Evolutionary conservation across 1,140 invertebrate species (phyloP).

Genomic region (Ips nitidus): DNA sequence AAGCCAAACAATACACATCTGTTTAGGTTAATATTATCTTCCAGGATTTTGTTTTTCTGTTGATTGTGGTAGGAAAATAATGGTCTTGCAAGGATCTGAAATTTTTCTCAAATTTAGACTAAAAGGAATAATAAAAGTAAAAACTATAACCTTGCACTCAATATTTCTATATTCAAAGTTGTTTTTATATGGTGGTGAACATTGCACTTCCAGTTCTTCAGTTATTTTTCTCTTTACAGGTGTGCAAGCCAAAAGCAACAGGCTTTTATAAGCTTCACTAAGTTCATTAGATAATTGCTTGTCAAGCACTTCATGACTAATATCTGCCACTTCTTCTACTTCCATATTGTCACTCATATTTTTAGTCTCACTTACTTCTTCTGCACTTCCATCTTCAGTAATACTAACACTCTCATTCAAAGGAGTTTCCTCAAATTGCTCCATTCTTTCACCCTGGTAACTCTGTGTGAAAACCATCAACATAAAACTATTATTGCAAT

Average conservation of each 20-base stretch:
- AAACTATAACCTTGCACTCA: slow-evolving; percentile 33
- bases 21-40: slow-evolving; percentile 37
- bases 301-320: background rate
- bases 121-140: slow-evolving; percentile 2
- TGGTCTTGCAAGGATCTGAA: background rate
- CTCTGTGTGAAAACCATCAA: background rate
- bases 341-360: background rate
- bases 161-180: slow-evolving; percentile 38
- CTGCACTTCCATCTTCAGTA: background rate
- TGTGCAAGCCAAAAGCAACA: slow-evolving; percentile 33
- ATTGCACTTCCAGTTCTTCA: slow-evolving; percentile 18
- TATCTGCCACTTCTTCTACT: background rate
- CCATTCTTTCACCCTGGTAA: no score
- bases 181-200: slow-evolving; percentile 28
- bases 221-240: slow-evolving; percentile 27
- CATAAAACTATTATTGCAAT: background rate
- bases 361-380: background rate
- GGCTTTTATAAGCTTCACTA: slow-evolving; percentile 31
- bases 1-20: slow-evolving; percentile 38
- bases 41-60: slow-evolving; percentile 18
- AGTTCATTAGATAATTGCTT: slow-evolving; percentile 11
- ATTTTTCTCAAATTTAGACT: background rate
- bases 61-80: slow-evolving; percentile 22
- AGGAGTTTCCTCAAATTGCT: no score
- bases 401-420: no score